Conservation (phyloP, 2,888 invertebrate species). For the Capitulum mitella region DNA sequence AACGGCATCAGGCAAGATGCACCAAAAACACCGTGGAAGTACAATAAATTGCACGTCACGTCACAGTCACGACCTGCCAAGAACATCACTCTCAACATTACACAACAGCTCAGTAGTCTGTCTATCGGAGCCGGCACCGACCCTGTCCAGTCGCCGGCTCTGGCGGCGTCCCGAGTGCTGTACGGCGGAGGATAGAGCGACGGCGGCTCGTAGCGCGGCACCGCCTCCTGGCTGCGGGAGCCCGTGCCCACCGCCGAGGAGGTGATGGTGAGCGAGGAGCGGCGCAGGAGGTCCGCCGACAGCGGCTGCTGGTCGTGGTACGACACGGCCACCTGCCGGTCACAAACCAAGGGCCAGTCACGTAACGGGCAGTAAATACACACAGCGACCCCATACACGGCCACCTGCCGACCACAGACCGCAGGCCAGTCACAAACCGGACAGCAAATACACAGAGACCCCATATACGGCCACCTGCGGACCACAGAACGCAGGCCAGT, state of each 20-base stretch:
- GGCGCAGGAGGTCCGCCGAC: conserved; percentile 54
- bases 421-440: not conserved
- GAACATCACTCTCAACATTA: no score
- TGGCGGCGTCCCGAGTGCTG: no score
- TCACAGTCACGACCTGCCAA: no score
- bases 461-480: no score
- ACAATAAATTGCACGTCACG: no score
- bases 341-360: not conserved
- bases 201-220: not conserved
- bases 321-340: conserved; percentile 65
- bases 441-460: not conserved
- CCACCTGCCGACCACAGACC: not conserved
- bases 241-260: conserved; percentile 29
- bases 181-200: no score
- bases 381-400: no score
- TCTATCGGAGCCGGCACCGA: no score
- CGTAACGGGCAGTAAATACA: not conserved
- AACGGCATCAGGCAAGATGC: no score
- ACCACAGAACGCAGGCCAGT: not conserved
- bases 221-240: conserved; percentile 22
- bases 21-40: no score
- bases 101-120: no score
- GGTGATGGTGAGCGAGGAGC: conserved; percentile 58
- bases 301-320: conserved; percentile 84
- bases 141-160: no score